Evolutionary conservation across 2,113 vertebrate species (phyloP).

Genomic region (Mobula birostris): DNA sequence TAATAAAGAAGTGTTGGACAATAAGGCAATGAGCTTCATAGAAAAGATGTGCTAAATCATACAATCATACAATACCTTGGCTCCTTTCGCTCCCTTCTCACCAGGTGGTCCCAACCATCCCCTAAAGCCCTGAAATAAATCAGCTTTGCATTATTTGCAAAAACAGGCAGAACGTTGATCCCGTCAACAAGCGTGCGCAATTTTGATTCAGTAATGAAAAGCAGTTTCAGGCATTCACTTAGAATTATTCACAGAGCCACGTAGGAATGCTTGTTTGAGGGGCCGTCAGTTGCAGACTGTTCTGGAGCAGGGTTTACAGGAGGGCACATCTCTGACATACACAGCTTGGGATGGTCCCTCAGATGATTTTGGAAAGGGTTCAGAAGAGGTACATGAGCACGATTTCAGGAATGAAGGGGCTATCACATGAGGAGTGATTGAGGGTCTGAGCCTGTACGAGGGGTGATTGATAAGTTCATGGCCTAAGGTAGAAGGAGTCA

Average conservation of each 20-base stretch:
- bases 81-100: constrained; percentile 63
- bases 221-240: background rate
- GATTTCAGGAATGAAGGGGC: too few relatives aligned
- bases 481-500: too few relatives aligned
- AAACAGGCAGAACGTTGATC: background rate
- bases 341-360: background rate
- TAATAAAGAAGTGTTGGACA: background rate
- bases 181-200: background rate
- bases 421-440: too few relatives aligned
- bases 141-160: background rate
- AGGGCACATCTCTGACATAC: background rate
- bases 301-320: background rate
- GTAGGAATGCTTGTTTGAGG: background rate
- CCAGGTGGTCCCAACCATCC: constrained; percentile 61
- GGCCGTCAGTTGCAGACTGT: background rate
- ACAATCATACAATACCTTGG: constrained; percentile 58
- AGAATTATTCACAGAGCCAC: background rate
- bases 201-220: background rate
- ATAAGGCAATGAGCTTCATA: background rate
- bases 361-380: background rate
- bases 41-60: background rate
- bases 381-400: too few relatives aligned
- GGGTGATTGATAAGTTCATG: too few relatives aligned
- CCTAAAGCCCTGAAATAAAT: constrained; percentile 58
- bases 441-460: too few relatives aligned